Evolutionary conservation across 2,888 invertebrate genomes (phyloP).

Genomic region (Sinohyriopsis cumingii): DNA sequence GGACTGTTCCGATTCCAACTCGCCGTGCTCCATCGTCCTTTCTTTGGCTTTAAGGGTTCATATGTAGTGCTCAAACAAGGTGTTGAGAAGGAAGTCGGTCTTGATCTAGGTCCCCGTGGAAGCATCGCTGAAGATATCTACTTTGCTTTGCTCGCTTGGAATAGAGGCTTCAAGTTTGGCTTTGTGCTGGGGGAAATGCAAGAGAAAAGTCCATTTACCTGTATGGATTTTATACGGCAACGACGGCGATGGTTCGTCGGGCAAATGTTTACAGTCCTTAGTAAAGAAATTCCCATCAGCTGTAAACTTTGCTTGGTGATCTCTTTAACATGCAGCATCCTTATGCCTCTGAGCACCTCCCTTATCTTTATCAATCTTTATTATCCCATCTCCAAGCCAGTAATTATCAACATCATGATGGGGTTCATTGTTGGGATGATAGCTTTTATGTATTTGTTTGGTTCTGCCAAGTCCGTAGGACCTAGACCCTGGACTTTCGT

Average conservation of each 20-base stretch:
- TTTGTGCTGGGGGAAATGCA: conserved; percentile 34
- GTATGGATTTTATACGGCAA: conserved; percentile 29
- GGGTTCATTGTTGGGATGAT: conserved; percentile 29
- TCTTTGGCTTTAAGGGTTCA: conserved; percentile 36
- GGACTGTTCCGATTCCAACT: conserved; percentile 28
- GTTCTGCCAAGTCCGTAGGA: conserved; percentile 21
- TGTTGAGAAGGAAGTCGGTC: conserved; percentile 24
- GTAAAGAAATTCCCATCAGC: conserved; percentile 13
- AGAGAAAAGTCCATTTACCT: conserved; percentile 34
- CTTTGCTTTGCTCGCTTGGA: conserved; percentile 31
- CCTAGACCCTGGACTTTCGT: conserved; percentile 13
- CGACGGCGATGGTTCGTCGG: conserved; percentile 34
- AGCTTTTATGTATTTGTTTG: conserved; percentile 28
- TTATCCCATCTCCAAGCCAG: conserved; percentile 18
- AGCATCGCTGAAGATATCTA: conserved; percentile 38
- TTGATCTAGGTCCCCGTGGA: conserved; percentile 33
- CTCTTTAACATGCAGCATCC: conserved; percentile 16
- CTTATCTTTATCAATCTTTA: conserved; percentile 18
- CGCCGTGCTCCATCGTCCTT: conserved; percentile 17
- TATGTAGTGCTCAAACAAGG: conserved; percentile 25
- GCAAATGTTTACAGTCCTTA: conserved; percentile 16
- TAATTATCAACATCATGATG: conserved; percentile 13
- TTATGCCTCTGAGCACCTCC: conserved; percentile 25
- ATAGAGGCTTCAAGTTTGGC: conserved; percentile 28
- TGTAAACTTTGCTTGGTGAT: conserved; percentile 20